Evolutionary conservation across 2,888 invertebrate genomes (phyloP), one percentile per base, ranked within the genome.

Genomic region (Uloborus plumipes): DNA sequence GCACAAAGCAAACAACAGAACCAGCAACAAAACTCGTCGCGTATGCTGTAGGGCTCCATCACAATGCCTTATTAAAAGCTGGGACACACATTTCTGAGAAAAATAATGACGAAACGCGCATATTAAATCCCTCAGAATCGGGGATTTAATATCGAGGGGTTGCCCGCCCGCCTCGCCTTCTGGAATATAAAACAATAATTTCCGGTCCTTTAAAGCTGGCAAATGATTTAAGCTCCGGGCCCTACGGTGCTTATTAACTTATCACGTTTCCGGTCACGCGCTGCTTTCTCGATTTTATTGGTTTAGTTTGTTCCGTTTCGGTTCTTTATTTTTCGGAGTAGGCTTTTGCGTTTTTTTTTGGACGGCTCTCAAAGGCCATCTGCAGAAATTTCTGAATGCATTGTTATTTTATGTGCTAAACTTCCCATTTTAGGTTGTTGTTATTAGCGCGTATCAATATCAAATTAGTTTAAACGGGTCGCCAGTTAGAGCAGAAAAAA

Each of bases 241-340:
- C 53, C n/a, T 16, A 64, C 39, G 39, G 64, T 73, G 75, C 71
- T 66, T 66, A 71, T 72, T 76, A 71, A 76, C 78, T 71, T 71
- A 76, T 71, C 75, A 55, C 61, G 59, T 75, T 82, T 82, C 81
- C 81, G 81, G 81, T 82, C 81, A 82, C 75, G 81, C 66, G 74
- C 65, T 4, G 53, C 49, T 50, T 47, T 26, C 51, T n/a, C 22
- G 14, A 18, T n/a, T 49, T 65, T 18, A 64, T 64, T 64, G 18
- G 55, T 55, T 69, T 50, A 53, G 53, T 53, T 51, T 69, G n/a
- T 66, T 31, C n/a, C 31, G 26, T 26, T 31, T 31, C 55, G n/a
- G 20, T 69, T 58, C 20, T 59, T 55, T 70, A 39, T 39, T 39
- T 39, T 39, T 39, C 39, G 39, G 9, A 39, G 39, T 39, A 39